Evolutionary conservation across 2,113 vertebrate genomes (phyloP).

Genomic region (Aegotheles bennettii): DNA sequence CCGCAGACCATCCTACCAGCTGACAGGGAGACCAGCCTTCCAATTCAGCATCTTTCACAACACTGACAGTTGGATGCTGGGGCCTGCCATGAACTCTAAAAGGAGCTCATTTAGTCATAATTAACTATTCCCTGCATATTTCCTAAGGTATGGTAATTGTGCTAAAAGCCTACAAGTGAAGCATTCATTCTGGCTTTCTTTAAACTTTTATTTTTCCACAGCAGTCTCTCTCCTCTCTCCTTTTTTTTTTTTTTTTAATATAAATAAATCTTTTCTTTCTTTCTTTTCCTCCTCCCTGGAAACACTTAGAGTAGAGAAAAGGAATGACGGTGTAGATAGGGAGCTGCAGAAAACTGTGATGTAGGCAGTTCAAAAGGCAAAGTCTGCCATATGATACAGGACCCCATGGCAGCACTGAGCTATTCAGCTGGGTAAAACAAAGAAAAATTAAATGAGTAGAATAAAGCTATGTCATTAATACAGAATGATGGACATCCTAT

Average conservation of each 20-base stretch:
- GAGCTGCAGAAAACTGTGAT: constrained; percentile 45
- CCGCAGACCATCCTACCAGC: constrained; percentile 57
- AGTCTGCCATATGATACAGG: constrained; percentile 15
- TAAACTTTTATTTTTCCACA: constrained; percentile 51
- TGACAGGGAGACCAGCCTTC: constrained; percentile 70
- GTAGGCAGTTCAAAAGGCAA: constrained; percentile 61
- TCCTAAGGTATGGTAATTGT: constrained; percentile 76
- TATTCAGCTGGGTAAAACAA: constrained; percentile 30
- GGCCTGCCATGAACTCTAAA: constrained; percentile 69
- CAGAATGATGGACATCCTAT: constrained; percentile 11
- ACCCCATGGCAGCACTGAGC: constrained; percentile 14
- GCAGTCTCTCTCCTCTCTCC: not conserved
- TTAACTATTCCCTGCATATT: constrained; percentile 78
- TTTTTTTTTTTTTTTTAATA: not conserved
- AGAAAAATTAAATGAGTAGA: constrained; percentile 39
- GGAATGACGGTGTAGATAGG: constrained; percentile 47
- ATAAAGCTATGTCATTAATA: constrained; percentile 10
- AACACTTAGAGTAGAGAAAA: constrained; percentile 66
- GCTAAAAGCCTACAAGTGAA: constrained; percentile 77
- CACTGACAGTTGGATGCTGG: constrained; percentile 71
- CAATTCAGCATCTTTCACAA: constrained; percentile 74
- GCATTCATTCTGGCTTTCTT: constrained; percentile 71
- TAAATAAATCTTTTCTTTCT: constrained; percentile 10
- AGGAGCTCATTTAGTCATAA: constrained; percentile 76
- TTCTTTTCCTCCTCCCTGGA: constrained; percentile 56